Conservation (phyloP, 2,888 invertebrate genomes). For the Drosophila quasianomalipes region DNA sequence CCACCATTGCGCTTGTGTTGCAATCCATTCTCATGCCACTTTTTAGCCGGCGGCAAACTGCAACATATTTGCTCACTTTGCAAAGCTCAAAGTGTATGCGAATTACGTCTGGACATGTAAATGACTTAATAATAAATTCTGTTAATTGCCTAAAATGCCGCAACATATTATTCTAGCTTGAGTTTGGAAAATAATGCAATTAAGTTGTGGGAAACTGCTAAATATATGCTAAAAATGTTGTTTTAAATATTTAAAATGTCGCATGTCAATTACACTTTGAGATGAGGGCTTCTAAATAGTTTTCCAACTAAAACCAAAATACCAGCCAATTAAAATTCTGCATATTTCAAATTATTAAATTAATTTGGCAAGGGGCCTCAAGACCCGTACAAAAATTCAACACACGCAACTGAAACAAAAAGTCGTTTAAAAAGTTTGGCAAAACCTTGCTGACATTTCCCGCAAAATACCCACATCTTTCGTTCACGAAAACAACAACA, state of each 20-base stretch:
- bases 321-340: background rate
- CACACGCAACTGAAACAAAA: conserved; percentile 37
- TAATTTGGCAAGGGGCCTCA: conserved; percentile 22
- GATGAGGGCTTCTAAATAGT: background rate
- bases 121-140: conserved; percentile 54
- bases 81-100: conserved; percentile 41
- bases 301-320: background rate
- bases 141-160: conserved; percentile 52
- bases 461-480: conserved; percentile 3
- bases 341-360: conserved; percentile 12
- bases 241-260: background rate
- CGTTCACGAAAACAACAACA: background rate
- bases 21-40: conserved; percentile 29
- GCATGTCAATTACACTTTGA: background rate
- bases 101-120: conserved; percentile 55
- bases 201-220: background rate
- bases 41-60: conserved; percentile 45
- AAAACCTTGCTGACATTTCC: conserved; percentile 8
- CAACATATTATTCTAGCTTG: conserved; percentile 4
- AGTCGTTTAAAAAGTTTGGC: conserved; percentile 56
- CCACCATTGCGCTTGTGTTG: conserved; percentile 11
- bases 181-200: background rate
- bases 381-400: conserved; percentile 31
- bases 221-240: background rate
- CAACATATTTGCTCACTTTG: conserved; percentile 29